Conservation (phyloP, 2,113 vertebrate species). For the Ptilonorhynchus violaceus region DNA sequence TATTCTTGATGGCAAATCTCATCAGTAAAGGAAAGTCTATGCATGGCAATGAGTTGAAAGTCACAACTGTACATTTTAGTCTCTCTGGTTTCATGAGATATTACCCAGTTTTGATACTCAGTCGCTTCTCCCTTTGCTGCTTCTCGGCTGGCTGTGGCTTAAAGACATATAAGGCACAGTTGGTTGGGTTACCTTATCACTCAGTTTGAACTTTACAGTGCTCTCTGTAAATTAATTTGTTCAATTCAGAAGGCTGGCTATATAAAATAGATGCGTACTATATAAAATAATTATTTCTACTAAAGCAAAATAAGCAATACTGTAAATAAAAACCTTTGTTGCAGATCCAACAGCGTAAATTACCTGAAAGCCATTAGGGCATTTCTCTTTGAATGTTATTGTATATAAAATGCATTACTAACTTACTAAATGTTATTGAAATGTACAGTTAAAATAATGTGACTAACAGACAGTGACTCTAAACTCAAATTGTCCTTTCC, state of each 20-base stretch:
- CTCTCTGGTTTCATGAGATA: neutral
- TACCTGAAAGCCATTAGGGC: neutral
- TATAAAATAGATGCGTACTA: neutral
- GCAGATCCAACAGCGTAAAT: neutral
- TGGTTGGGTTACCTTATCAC: neutral
- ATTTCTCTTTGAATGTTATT: neutral
- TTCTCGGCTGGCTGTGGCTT: neutral
- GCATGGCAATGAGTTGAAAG: neutral
- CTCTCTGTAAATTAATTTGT: neutral
- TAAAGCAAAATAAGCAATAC: neutral
- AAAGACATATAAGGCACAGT: neutral
- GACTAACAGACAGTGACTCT: neutral
- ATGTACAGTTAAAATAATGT: neutral
- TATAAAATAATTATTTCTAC: neutral
- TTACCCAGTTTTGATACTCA: neutral
- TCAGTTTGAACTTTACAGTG: neutral
- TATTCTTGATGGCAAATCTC: neutral
- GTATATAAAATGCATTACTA: slow-evolving; percentile 26
- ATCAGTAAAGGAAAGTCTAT: neutral
- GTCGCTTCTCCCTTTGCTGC: neutral
- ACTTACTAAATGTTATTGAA: neutral
- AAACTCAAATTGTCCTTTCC: neutral
- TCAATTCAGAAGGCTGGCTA: neutral
- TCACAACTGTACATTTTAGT: neutral
- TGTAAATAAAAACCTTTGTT: neutral